Base-by-base conservation (phyloP, 2,113 vertebrate genomes). In the Rynchops niger region DNA sequence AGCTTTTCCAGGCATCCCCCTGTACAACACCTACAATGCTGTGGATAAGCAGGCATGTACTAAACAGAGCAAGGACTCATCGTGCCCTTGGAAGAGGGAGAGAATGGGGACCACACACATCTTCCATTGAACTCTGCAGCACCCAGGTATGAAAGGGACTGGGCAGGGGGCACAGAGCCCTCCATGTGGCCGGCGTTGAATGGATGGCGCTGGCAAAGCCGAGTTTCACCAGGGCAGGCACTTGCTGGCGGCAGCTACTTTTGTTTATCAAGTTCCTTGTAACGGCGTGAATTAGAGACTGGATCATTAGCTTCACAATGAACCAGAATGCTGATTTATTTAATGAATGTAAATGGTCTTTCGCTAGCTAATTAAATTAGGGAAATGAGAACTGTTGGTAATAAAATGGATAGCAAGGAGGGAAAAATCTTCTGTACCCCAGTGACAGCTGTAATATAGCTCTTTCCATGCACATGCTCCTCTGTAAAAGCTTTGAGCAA, bases 251-350 rank as follows among this genome's bases (percentile, higher is more conserved):
- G 74, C 91, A 91, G 82, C 62, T 91, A 53, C 89, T 94, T 96
- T 93, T 96, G 93, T 96, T 97, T 96, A 88, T 71, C 50, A 12
- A 88, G 82, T 86, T 94, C 90, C 89, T 93, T 83, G 62, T 50
- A 95, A 93, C 23, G 22, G 4, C 19, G 4, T 84, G 78, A 95
- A 96, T 95, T 95, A 95, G 53, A 85, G 93, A 17, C 79, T 88
- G 93, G 93, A 91, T 97, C 94, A 96, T 97, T 97, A 97, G 93
- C 84, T 96, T 93, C 91, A 96, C 95, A 97, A 95, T 95, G 84
- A 95, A 81, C 62, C 94, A 88, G 91, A 96, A 95, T 95, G 74
- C 89, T 93, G 97, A 97, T 96, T 97, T 91, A 91, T 96, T 94
- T 96, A 95, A 94, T 97, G 91, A 93, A 95, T 96, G 96, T 90